Evolutionary conservation across 2,888 invertebrate species (phyloP).

Genomic region (Terebella lapidaria): DNA sequence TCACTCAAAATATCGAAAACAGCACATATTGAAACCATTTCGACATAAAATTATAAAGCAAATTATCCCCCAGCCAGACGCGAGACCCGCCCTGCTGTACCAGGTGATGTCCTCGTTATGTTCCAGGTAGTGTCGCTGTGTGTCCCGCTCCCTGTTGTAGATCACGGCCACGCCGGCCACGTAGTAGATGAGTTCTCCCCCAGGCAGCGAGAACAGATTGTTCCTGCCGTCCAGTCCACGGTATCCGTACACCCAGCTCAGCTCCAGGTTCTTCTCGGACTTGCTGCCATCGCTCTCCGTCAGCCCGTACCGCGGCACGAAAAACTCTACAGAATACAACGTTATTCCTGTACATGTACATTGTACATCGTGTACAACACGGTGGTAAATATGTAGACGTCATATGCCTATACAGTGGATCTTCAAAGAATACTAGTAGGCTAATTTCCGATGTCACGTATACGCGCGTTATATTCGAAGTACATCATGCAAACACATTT

Average conservation of each 20-base stretch:
- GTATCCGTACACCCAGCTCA: conserved; percentile 50
- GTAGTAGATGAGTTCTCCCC: conserved; percentile 68
- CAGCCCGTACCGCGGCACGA: conserved; percentile 12
- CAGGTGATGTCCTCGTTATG: conserved; percentile 92
- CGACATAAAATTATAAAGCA: too few species aligned
- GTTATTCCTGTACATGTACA: too few species aligned
- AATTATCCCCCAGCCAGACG: too few species aligned
- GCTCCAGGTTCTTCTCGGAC: conserved; percentile 35
- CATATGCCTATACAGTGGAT: too few species aligned
- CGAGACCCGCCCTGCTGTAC: too few species aligned
- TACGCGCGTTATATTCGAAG: too few species aligned
- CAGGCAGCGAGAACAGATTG: conserved; percentile 36
- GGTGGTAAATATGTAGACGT: not conserved
- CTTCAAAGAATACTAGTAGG: too few species aligned
- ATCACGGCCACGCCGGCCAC: conserved; percentile 88
- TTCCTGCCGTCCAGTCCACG: conserved; percentile 35
- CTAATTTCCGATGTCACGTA: too few species aligned
- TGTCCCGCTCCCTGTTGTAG: conserved; percentile 78
- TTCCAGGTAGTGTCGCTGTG: conserved; percentile 82
- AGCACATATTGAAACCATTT: too few species aligned
- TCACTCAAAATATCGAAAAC: too few species aligned
- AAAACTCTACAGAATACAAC: conserved; percentile 42
- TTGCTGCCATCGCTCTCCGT: conserved; percentile 22
- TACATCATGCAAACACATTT: too few species aligned
- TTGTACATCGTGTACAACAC: not conserved